Conservation (phyloP, 1,140 invertebrate species). For the Zaprionus capensis region DNA sequence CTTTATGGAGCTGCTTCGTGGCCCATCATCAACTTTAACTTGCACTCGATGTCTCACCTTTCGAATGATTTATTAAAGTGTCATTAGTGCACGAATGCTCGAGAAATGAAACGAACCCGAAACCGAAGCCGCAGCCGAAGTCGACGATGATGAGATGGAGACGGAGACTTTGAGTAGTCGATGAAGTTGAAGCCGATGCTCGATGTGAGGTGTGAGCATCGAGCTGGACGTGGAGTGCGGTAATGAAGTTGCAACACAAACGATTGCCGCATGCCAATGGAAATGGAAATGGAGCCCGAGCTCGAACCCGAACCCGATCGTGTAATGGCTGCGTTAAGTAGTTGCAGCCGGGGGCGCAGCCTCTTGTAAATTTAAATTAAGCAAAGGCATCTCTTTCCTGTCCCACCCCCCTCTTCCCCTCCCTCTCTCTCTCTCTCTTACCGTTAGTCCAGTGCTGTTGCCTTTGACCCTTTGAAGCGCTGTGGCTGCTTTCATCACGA, state of each 20-base stretch:
- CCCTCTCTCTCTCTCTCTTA: conserved; percentile 27
- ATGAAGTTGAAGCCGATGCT: conserved; percentile 42
- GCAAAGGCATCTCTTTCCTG: conserved; percentile 44
- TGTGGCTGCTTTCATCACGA: conserved; percentile 57
- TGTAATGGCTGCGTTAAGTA: conserved; percentile 82
- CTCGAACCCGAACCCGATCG: conserved; percentile 47
- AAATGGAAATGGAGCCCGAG: conserved; percentile 6
- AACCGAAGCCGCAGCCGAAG: conserved; percentile 71
- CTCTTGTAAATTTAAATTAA: conserved; percentile 83
- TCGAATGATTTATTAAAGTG: conserved; percentile 84
- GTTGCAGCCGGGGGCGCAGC: conserved; percentile 62
- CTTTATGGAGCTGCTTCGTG: conserved; percentile 47
- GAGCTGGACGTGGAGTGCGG: conserved; percentile 62
- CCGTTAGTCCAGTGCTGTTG: conserved; percentile 63
- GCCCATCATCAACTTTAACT: conserved; percentile 75
- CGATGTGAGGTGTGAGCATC: conserved; percentile 12
- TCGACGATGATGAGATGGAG: conserved; percentile 24
- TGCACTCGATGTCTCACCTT: conserved; percentile 84
- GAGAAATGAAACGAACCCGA: conserved; percentile 81
- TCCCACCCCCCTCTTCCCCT: not conserved
- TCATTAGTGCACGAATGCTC: conserved; percentile 81
- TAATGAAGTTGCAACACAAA: conserved; percentile 74
- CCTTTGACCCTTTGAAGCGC: conserved; percentile 67
- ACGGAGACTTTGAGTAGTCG: conserved; percentile 64
- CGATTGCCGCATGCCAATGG: conserved; percentile 46